A percentile compares a stretch with the other conserved stretches of the same genome.
phyloP scores from a whole-genome alignment of 1,140 invertebrate genomes.

The Trissolcus basalis region DNA sequence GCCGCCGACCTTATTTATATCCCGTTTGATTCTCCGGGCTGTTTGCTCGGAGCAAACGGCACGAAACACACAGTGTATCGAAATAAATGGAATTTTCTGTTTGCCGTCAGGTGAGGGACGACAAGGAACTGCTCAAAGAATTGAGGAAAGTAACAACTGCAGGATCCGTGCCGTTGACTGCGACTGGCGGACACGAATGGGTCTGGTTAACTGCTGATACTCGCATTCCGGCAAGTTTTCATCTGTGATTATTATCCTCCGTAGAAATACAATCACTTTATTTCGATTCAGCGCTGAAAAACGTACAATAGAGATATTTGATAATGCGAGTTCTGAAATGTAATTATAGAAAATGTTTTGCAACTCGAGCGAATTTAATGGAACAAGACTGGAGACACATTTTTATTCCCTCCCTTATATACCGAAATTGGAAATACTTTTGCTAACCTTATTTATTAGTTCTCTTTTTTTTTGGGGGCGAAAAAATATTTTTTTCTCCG shows the following conservation, averaged over 20 bases:
- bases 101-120: conserved; percentile 62
- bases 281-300: conserved; percentile 5
- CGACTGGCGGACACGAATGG: conserved; percentile 79
- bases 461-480: too few relatives aligned
- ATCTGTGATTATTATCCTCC: conserved; percentile 39
- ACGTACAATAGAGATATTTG: conserved; percentile 30
- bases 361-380: conserved; percentile 7
- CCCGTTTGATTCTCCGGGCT: conserved; percentile 9
- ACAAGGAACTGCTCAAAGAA: conserved; percentile 64
- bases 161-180: conserved; percentile 48
- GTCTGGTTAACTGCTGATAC: conserved; percentile 87
- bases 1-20: conserved; percentile 1
- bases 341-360: conserved; percentile 40
- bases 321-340: conserved; percentile 30
- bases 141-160: conserved; percentile 59
- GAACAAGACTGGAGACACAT: background rate
- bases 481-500: too few relatives aligned
- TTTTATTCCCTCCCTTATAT: too few relatives aligned
- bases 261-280: conserved; percentile 30
- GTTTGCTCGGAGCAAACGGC: conserved; percentile 21
- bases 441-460: too few relatives aligned
- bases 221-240: conserved; percentile 82
- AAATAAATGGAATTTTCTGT: conserved; percentile 40
- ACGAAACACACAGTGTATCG: conserved; percentile 7
- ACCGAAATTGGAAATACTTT: too few relatives aligned